Percentiles rank a stretch among this genome's conserved stretches.
phyloP scores from a whole-genome alignment of 2,888 invertebrate genomes.

The Pollenia griseotomentosa region DNA sequence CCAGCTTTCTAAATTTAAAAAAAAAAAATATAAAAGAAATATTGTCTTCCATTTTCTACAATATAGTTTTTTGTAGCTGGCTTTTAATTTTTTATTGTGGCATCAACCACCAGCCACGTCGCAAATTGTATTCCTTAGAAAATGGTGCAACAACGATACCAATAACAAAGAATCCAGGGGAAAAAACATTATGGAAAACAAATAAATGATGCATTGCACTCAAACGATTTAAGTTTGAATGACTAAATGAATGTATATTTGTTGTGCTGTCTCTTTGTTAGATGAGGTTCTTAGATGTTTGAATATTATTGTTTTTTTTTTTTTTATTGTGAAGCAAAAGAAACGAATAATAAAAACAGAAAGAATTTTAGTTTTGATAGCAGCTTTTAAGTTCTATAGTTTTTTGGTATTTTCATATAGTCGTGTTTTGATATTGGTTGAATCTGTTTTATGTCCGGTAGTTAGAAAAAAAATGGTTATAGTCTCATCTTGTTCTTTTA shows the following conservation, averaged over 20 bases:
- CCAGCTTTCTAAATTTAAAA: neutral
- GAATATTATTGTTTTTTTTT: neutral
- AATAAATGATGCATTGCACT: conserved; percentile 72
- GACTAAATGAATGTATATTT: conserved; percentile 62
- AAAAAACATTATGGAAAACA: conserved; percentile 54
- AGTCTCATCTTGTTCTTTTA: neutral
- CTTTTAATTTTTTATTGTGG: conserved; percentile 50
- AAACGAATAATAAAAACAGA: neutral
- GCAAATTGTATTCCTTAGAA: conserved; percentile 63
- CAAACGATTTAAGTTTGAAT: conserved; percentile 66
- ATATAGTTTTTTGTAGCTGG: conserved; percentile 1
- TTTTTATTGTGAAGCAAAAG: neutral
- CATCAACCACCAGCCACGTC: conserved; percentile 70
- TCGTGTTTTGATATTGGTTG: conserved; percentile 10
- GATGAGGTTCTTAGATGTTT: conserved; percentile 16
- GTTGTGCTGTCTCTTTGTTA: conserved; percentile 15
- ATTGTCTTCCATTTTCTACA: conserved; percentile 15
- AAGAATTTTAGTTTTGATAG: conserved; percentile 4
- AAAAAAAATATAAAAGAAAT: neutral
- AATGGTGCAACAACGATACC: conserved; percentile 42
- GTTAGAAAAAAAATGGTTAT: neutral
- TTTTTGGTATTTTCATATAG: neutral
- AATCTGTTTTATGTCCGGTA: conserved; percentile 35
- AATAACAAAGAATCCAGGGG: neutral
- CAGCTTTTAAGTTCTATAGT: neutral